Evolutionary conservation across 2,797 vertebrate genomes (phyloP).

Genomic region (Acestrorhynchus altus): DNA sequence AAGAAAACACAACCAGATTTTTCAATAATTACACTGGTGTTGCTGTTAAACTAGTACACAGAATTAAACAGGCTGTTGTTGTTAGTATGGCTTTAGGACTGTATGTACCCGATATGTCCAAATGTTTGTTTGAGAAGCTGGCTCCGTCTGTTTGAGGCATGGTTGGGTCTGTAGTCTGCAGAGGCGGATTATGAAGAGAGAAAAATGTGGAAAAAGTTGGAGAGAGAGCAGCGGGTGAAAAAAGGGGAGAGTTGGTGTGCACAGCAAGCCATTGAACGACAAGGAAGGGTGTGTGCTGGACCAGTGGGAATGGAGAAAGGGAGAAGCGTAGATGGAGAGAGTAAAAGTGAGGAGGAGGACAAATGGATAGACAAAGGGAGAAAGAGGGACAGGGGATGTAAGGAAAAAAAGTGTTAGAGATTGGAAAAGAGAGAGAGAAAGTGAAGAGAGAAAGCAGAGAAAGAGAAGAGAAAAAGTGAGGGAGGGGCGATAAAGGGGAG

Average conservation of each 20-base stretch:
- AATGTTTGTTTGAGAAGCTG: no score
- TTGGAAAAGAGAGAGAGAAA: constrained; percentile 57
- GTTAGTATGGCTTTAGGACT: no score
- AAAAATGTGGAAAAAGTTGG: background rate
- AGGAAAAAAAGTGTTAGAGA: background rate
- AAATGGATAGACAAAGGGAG: constrained; percentile 17
- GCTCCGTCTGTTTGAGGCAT: no score
- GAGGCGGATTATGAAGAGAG: background rate
- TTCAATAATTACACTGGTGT: no score
- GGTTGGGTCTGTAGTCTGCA: no score
- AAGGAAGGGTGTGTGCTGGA: constrained; percentile 20
- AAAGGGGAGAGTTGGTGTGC: background rate
- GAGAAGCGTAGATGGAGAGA: background rate
- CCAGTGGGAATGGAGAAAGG: constrained; percentile 15
- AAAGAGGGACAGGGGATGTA: constrained; percentile 48
- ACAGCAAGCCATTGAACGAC: background rate
- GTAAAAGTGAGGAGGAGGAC: constrained; percentile 9
- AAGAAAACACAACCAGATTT: no score
- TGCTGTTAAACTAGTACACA: no score
- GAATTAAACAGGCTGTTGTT: no score
- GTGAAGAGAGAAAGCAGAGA: constrained; percentile 59
- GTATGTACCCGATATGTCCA: no score
- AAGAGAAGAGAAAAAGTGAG: background rate
- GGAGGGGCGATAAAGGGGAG: constrained; percentile 41
- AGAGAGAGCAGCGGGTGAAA: constrained; percentile 1